phyloP scores from a whole-genome alignment of 1,140 invertebrate species.

The Sarcophaga bullata region DNA sequence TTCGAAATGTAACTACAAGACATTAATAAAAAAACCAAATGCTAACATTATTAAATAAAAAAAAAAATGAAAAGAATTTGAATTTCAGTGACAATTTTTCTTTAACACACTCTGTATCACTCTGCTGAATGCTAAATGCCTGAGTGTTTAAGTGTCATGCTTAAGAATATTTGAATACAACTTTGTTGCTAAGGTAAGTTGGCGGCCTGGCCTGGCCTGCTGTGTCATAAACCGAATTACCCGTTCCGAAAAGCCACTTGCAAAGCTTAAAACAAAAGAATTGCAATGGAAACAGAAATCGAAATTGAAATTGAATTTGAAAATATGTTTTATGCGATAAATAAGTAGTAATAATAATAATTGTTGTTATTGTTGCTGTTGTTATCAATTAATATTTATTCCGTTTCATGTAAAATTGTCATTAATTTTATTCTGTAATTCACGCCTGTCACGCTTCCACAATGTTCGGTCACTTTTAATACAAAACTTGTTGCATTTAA shows the following conservation, averaged over 20 bases:
- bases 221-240: not conserved
- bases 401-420: conserved; percentile 6
- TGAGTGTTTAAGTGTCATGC: no score
- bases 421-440: conserved; percentile 23
- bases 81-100: no score
- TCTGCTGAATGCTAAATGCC: not conserved
- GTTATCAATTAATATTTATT: not conserved
- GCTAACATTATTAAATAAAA: no score
- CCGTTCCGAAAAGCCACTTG: not conserved
- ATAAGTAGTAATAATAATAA: no score
- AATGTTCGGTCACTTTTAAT: not conserved
- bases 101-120: not conserved
- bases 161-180: conserved; percentile 11
- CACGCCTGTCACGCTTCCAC: conserved; percentile 7
- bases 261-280: not conserved
- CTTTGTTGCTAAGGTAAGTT: not conserved
- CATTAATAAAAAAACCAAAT: no score
- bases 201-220: not conserved
- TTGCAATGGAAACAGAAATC: not conserved
- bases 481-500: not conserved
- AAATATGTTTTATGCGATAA: no score
- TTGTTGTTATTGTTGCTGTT: not conserved
- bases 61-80: no score
- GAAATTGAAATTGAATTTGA: no score
- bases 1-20: not conserved